A percentile compares a stretch with the other conserved stretches of the same genome.
Conservation (phyloP, 2,888 invertebrate species). For the Dynastes tityus region DNA sequence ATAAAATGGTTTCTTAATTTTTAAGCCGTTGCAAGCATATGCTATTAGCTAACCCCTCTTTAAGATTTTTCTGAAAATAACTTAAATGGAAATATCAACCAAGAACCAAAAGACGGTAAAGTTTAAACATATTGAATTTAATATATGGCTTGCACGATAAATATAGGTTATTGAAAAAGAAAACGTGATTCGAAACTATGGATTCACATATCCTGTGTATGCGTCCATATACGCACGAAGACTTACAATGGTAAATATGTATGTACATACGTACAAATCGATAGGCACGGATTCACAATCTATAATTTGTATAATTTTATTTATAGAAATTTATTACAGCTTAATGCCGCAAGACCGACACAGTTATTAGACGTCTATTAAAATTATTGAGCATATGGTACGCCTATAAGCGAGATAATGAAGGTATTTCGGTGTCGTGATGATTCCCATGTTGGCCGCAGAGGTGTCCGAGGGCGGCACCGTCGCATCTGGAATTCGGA, state of each 20-base stretch:
- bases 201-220: too few species aligned
- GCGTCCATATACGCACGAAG: too few species aligned
- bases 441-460: conserved; percentile 52
- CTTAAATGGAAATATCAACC: too few species aligned
- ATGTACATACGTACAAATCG: background rate
- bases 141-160: too few species aligned
- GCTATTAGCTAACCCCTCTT: too few species aligned
- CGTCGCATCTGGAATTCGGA: conserved; percentile 58
- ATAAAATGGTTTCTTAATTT: too few species aligned
- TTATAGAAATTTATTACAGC: conserved; percentile 50
- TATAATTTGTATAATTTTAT: conserved; percentile 51
- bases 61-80: too few species aligned
- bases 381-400: conserved; percentile 50
- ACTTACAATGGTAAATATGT: too few species aligned
- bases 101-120: too few species aligned
- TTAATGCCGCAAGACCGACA: conserved; percentile 8
- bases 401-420: conserved; percentile 52
- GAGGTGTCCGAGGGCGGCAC: conserved; percentile 59
- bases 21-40: too few species aligned
- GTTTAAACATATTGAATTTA: too few species aligned
- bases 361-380: conserved; percentile 51
- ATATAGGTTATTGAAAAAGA: background rate
- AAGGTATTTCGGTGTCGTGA: conserved; percentile 53
- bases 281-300: conserved; percentile 12
- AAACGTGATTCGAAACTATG: conserved; percentile 4